Conservation (phyloP, 2,797 vertebrate species). For the Hapalemur alaotrensis region DNA sequence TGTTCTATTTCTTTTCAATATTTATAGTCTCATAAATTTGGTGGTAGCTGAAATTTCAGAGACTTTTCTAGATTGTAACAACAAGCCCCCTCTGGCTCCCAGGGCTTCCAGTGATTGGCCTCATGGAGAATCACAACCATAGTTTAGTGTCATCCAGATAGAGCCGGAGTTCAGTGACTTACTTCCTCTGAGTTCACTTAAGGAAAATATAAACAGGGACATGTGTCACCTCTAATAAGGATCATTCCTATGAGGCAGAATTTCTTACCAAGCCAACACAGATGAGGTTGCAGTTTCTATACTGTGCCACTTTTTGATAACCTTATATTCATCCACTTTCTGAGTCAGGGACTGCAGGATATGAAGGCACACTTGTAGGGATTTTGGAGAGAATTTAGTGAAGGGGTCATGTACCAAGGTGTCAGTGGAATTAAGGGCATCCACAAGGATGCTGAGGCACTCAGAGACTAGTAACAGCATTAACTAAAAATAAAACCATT, state of each 20-base stretch:
- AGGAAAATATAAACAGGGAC: background rate
- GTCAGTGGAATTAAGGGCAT: background rate
- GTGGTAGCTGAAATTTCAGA: background rate
- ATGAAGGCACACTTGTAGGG: background rate
- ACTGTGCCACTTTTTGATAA: background rate
- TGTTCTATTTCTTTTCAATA: background rate
- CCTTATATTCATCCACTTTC: background rate
- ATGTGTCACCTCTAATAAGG: background rate
- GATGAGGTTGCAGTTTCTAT: background rate
- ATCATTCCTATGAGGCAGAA: background rate
- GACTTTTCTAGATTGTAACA: background rate
- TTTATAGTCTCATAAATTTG: background rate
- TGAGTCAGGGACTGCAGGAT: background rate
- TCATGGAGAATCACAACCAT: background rate
- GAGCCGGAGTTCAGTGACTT: background rate
- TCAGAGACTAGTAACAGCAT: background rate
- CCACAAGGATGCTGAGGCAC: background rate
- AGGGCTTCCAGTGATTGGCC: background rate
- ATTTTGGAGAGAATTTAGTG: background rate
- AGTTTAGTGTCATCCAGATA: background rate
- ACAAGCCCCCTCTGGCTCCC: background rate
- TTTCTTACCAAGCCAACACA: background rate
- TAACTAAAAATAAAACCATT: background rate
- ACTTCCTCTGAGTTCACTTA: background rate
- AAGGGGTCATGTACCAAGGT: background rate